Conservation (phyloP, 1,140 invertebrate species). For the Himalopsyche phryganea region DNA sequence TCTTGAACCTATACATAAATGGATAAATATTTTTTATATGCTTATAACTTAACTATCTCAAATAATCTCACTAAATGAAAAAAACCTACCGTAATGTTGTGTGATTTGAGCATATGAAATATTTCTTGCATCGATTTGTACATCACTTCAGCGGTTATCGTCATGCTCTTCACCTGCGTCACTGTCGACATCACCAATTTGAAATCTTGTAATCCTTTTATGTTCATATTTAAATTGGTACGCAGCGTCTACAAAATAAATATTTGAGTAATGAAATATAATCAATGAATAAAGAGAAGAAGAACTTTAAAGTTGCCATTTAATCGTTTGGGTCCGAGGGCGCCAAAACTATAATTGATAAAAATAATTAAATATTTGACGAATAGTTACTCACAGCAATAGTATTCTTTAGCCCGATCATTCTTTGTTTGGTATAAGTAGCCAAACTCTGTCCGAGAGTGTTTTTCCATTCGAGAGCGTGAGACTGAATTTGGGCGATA, state of each 20-base stretch:
- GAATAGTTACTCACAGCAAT: conserved; percentile 49
- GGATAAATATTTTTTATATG: neutral
- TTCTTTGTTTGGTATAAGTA: conserved; percentile 56
- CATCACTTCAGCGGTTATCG: conserved; percentile 70
- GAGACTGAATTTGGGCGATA: conserved; percentile 59
- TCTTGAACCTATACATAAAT: conserved; percentile 39
- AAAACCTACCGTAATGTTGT: conserved; percentile 51
- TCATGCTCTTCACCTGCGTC: conserved; percentile 65
- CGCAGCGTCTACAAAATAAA: conserved; percentile 50
- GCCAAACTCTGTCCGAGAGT: conserved; percentile 62
- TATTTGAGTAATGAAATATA: too few relatives aligned
- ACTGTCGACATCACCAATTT: conserved; percentile 82
- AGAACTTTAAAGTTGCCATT: neutral
- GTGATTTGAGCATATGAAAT: conserved; percentile 56
- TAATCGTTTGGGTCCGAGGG: neutral
- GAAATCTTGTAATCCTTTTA: conserved; percentile 74
- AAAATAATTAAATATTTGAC: neutral
- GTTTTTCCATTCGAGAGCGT: conserved; percentile 69
- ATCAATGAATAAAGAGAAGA: neutral
- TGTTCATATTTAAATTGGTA: conserved; percentile 63
- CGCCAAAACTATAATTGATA: neutral
- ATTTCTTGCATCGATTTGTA: conserved; percentile 66
- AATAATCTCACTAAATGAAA: too few relatives aligned
- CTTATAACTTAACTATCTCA: too few relatives aligned
- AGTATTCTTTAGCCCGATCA: conserved; percentile 59